Evolutionary conservation across 1,140 invertebrate species (phyloP).

Genomic region (Tetragnatha versicolor): DNA sequence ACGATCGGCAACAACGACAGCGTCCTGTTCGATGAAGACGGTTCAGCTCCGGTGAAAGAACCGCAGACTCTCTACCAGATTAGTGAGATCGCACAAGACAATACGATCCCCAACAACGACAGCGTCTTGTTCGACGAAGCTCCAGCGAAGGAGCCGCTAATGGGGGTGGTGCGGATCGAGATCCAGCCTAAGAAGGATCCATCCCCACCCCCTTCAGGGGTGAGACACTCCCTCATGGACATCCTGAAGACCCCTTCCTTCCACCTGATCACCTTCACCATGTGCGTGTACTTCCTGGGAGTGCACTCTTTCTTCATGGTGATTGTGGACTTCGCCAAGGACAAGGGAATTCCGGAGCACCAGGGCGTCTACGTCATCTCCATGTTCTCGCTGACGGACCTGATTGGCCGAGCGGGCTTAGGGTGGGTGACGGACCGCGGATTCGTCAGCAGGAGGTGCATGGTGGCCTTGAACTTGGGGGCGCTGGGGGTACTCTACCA

Average conservation of each 20-base stretch:
- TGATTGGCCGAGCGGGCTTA: conserved; percentile 50
- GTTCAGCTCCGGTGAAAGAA: too few species aligned
- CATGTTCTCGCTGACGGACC: conserved; percentile 53
- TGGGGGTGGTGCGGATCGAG: not conserved
- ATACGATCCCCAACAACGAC: not conserved
- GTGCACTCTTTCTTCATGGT: conserved; percentile 47
- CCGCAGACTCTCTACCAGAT: not conserved
- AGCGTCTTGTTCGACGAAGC: not conserved
- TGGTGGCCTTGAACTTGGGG: conserved; percentile 28
- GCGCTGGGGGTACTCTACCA: conserved; percentile 39
- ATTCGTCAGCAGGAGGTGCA: conserved; percentile 31
- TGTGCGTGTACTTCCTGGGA: conserved; percentile 27
- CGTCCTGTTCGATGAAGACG: not conserved
- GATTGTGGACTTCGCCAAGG: conserved; percentile 57
- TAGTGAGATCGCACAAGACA: too few species aligned
- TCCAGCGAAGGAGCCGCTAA: conserved; percentile 3
- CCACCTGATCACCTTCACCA: conserved; percentile 29
- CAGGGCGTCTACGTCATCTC: conserved; percentile 54
- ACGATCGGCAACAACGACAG: conserved; percentile 6
- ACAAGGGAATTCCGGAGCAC: conserved; percentile 42
- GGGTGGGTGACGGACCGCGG: conserved; percentile 55
- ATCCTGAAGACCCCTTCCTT: conserved; percentile 37
- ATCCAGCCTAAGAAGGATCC: conserved; percentile 1
- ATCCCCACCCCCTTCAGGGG: not conserved
- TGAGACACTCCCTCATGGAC: not conserved